Base-by-base conservation (phyloP, 2,797 vertebrate species). In the Sebastes matsubarae region DNA sequence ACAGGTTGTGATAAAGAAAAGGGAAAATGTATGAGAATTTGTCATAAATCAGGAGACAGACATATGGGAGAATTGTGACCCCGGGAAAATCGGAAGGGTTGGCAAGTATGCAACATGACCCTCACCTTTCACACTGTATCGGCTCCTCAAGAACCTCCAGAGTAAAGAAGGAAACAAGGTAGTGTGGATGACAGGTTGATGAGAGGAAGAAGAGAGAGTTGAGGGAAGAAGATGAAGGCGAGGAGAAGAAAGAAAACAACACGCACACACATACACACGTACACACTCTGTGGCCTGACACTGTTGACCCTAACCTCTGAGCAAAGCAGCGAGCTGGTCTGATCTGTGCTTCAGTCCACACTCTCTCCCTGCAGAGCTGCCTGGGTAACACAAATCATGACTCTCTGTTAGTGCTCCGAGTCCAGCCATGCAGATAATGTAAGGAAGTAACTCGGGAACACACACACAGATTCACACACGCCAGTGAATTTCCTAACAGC, bases 401-500 rank as follows among this genome's bases (percentile, higher is more conserved):
- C 85, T 89, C 59, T 83, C 30, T 64, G 85, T 89, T 88, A 80
- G 86, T 72, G 85, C 86, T 86, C 81, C 25, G 2, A 50, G 79
- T 85, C 60, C 84, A 88, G 69, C 79, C 90, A 91, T 88, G 91
- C 88, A 85, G 86, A 89, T 89, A 65, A 91, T 90, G 76, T 77
- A 5, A 68, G 85, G 81, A 90, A 90, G 84, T 71, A 84, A 77
- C 79, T 81, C 25, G 22, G 76, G 72, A 88, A 63, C 86, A 74
- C 76, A 81, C 75, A 81, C 75, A 86, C 67, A 69, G 64, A 86
- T 68, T 81, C 71, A 46, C 79, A 84, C 72, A 93, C 80, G 67
- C 88, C 92, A 83, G 87, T 93, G 88, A 88, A 69, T 90, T 91
- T 94, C 94, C 94, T 94, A 87, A 90, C 87, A 81, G 90, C 84